These are phyloP conservation scores for Rhizoglyphus robini DNA, from an alignment of 1,140 invertebrate species.

Conservation along the genomic window DNA sequence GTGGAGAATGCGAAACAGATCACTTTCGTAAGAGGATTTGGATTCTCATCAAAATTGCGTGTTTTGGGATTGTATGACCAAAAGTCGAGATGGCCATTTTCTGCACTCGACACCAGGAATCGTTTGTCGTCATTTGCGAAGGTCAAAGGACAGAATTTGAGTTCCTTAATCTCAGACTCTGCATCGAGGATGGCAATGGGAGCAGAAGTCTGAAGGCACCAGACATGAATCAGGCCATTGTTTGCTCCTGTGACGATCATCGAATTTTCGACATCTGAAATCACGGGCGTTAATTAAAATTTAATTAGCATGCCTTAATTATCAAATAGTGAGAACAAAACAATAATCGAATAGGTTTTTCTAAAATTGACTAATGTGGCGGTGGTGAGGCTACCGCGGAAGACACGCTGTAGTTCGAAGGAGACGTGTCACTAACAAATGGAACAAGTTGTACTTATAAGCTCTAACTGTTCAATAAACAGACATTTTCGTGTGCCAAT, in stretches of 20 bases:
- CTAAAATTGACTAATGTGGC: no score
- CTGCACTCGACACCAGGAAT: slow-evolving; percentile 82
- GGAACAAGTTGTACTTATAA: no score
- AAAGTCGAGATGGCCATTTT: slow-evolving; percentile 90
- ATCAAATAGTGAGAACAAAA: no score
- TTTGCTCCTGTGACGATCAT: slow-evolving; percentile 67
- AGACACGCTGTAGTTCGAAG: no score
- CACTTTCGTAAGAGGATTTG: slow-evolving; percentile 86
- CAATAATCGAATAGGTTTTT: no score
- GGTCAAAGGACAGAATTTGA: slow-evolving; percentile 38
- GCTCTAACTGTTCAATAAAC: no score
- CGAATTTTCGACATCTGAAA: no score
- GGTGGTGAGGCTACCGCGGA: no score
- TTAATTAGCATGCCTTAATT: no score
- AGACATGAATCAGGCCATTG: slow-evolving; percentile 71
- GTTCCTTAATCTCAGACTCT: slow-evolving; percentile 76
- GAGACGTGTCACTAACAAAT: no score
- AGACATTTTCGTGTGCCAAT: no score
- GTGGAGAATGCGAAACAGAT: slow-evolving; percentile 87
- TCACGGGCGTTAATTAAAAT: no score
- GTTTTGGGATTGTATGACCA: slow-evolving; percentile 49
- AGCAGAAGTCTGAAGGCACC: slow-evolving; percentile 73
- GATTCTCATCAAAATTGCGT: slow-evolving; percentile 47
- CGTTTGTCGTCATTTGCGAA: slow-evolving; percentile 33
- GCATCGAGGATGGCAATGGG: slow-evolving; percentile 66